Base-by-base conservation (phyloP, 2,888 invertebrate species). In the Aplocera efformata region DNA sequence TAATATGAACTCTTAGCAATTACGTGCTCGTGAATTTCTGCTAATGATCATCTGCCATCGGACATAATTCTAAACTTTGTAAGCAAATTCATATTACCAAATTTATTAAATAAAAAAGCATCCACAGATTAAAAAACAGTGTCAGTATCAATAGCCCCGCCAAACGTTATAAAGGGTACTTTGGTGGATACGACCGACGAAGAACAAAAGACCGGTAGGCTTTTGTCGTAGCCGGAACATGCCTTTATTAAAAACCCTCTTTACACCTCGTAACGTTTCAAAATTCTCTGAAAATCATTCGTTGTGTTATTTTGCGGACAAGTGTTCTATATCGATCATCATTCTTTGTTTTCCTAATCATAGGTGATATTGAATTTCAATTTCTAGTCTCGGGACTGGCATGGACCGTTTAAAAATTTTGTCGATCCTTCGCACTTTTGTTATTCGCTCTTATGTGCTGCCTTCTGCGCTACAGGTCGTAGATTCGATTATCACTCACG, bases 201-300 rank as follows among this genome's bases (percentile, higher is more conserved):
- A 52, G 62, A 67, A 74, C 75, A 76, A 77, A 73, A 66, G 48
- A 40, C 44, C 35, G 43, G 48, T 32, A 51, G 58, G 58, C 65
- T 71, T 70, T 73, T 75, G 72, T 72, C 62, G 54, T 50, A 47
- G 48, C 50, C 57, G 53, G 64, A 73, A 71, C 72, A 70, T 60
- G 67, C 60, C 67, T 67, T 72, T 77, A 74, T 74, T 73, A 71
- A 69, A 70, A 70, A 57, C 64, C 67, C 62, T 64, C 69, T 71
- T 68, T 63, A 63, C 69, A 67, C 67, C 63, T 67, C 62, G 60
- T 58, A 68, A 60, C 63, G 58, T 67, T 66, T 57, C 53, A 60
- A 65, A 61, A 70, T 66, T 66, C 64, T 63, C 56, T 58, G 48
- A 59, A 58, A 62, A 49, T 60, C 32, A 36, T 43, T 40, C 13